These are phyloP conservation scores for Miltochrista miniata DNA, from an alignment of 2,888 invertebrate genomes.

Conservation along the genomic window DNA sequence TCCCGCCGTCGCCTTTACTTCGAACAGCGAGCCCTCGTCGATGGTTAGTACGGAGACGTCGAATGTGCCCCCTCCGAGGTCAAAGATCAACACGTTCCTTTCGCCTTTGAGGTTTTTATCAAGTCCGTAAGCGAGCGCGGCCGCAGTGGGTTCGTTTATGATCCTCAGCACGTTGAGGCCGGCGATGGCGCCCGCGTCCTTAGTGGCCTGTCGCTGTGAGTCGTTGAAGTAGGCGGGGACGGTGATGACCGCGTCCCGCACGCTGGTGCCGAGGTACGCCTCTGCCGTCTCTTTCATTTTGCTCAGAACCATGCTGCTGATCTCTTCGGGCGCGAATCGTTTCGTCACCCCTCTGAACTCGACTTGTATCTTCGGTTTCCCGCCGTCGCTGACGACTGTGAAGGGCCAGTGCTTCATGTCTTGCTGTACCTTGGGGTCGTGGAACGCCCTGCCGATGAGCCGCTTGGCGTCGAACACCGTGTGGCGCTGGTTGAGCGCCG, in stretches of 20 bases:
- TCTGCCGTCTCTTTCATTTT: conserved; percentile 64
- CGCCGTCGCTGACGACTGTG: conserved; percentile 81
- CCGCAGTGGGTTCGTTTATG: conserved; percentile 93
- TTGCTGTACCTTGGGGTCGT: conserved; percentile 86
- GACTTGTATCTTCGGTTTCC: conserved; percentile 5
- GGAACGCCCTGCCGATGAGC: conserved; percentile 63
- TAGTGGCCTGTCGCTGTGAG: conserved; percentile 6
- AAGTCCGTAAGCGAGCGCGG: conserved; percentile 90
- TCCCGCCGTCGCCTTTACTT: conserved; percentile 89
- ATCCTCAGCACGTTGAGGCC: conserved; percentile 78
- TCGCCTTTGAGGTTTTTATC: conserved; percentile 87
- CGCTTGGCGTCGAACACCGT: conserved; percentile 8
- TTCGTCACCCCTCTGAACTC: conserved; percentile 66
- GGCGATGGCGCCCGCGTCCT: conserved; percentile 6
- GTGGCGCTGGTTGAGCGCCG: conserved; percentile 2
- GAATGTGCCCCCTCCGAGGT: conserved; percentile 91
- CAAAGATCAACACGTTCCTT: conserved; percentile 86
- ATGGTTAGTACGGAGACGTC: conserved; percentile 91
- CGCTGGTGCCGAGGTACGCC: conserved; percentile 85
- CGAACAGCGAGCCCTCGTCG: conserved; percentile 71
- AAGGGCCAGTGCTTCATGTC: conserved; percentile 92
- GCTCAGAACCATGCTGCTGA: conserved; percentile 83
- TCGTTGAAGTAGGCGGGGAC: conserved; percentile 55
- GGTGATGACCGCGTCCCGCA: conserved; percentile 87
- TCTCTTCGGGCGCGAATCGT: conserved; percentile 85